phyloP scores from a whole-genome alignment of 2,113 vertebrate genomes.

The Ardeotis arabs region DNA sequence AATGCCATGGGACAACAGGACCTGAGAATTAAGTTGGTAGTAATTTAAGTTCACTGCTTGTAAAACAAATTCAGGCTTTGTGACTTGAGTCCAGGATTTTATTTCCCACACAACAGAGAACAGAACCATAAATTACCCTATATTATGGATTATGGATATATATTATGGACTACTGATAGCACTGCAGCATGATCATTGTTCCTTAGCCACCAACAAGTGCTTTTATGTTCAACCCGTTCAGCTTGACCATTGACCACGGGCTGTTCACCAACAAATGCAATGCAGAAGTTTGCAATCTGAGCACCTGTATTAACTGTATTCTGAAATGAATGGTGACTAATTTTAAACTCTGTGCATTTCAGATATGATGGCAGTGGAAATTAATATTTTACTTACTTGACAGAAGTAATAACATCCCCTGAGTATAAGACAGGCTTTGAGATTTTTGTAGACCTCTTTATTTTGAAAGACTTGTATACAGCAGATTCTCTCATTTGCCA shows the following conservation, averaged over 20 bases:
- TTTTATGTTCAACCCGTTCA: rapidly evolving
- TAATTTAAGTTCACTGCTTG: not conserved
- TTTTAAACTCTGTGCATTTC: not conserved
- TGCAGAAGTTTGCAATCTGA: not conserved
- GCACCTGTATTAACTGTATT: not conserved
- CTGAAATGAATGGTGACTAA: not conserved
- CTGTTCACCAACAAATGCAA: not conserved
- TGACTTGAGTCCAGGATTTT: not conserved
- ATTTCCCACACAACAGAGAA: not conserved
- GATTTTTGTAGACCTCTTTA: not conserved
- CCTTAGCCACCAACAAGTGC: not conserved
- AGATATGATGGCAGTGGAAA: not conserved
- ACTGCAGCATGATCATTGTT: not conserved
- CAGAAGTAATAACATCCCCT: not conserved
- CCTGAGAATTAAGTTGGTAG: not conserved
- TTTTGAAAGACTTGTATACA: not conserved
- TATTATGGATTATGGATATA: not conserved
- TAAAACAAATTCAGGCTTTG: not conserved
- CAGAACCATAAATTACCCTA: not conserved
- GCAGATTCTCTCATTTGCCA: not conserved
- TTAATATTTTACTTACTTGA: not conserved
- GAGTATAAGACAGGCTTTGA: not conserved
- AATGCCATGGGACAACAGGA: not conserved
- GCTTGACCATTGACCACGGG: not conserved
- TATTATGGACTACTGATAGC: not conserved